Evolutionary conservation across 2,113 vertebrate genomes (phyloP).

Genomic region (Solea solea): DNA sequence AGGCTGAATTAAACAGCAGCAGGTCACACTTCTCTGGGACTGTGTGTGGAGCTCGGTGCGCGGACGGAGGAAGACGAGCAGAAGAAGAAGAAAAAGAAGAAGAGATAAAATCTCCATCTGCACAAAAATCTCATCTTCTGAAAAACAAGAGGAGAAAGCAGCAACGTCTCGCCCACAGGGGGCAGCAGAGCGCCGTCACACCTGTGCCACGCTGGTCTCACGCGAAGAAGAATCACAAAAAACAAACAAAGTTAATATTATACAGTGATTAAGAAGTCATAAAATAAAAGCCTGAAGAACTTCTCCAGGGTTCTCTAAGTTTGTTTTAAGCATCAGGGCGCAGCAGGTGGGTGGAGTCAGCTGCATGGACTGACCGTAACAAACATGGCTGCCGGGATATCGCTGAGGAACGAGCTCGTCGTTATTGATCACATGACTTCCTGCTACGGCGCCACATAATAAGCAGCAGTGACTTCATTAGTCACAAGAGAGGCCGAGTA

Average conservation of each 20-base stretch:
- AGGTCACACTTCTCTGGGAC: conserved; percentile 48
- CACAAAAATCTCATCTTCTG: conserved; percentile 24
- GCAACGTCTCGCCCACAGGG: no score
- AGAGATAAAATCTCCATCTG: conserved; percentile 41
- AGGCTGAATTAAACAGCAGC: conserved; percentile 66
- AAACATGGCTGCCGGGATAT: conserved; percentile 31
- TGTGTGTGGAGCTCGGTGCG: conserved; percentile 41
- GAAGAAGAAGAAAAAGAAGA: background rate
- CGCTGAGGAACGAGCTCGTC: conserved; percentile 68
- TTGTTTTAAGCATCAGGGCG: no score
- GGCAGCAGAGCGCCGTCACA: no score
- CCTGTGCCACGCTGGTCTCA: no score
- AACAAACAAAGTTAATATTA: no score
- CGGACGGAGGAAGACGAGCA: conserved; percentile 32
- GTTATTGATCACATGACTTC: conserved; percentile 81
- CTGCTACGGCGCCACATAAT: conserved; percentile 74
- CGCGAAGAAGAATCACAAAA: no score
- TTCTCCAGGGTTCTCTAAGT: no score
- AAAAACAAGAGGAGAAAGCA: conserved; percentile 10
- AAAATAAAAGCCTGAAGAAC: no score
- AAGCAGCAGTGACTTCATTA: conserved; percentile 76
- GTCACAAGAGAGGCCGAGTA: conserved; percentile 75
- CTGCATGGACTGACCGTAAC: conserved; percentile 38
- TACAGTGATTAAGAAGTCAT: no score
- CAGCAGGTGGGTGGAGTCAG: no score